A percentile compares a stretch with the other conserved stretches of the same genome.
phyloP scores from a whole-genome alignment of 2,797 vertebrate species.

The Aplochiton taeniatus region DNA sequence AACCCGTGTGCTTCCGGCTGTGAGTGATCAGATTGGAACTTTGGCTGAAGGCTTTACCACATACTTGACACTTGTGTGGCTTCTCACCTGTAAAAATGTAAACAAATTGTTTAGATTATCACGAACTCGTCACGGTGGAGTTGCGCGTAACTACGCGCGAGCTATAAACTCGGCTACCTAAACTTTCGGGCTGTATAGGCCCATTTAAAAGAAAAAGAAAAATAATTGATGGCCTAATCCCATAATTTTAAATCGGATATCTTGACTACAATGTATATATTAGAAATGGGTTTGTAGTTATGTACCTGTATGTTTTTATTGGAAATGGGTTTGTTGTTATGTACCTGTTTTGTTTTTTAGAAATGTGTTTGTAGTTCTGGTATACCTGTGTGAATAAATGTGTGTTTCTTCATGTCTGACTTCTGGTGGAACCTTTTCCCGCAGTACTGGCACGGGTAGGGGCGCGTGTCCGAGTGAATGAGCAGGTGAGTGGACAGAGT shows the following conservation, averaged over 20 bases:
- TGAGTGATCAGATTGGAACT: slow-evolving; percentile 99
- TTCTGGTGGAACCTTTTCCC: slow-evolving; percentile 99
- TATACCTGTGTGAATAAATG: slow-evolving; percentile 97
- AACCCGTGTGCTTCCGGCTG: slow-evolving; percentile 97
- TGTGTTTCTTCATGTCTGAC: slow-evolving; percentile 99
- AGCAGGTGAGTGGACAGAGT: slow-evolving; percentile 97
- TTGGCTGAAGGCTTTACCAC: slow-evolving; percentile 98
- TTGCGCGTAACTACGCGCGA: background rate
- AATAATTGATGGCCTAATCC: no score
- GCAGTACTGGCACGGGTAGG: slow-evolving; percentile 98
- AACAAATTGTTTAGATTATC: slow-evolving; percentile 10
- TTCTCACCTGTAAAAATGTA: slow-evolving; percentile 85
- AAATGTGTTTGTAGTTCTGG: background rate
- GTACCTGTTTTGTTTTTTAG: background rate
- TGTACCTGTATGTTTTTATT: slow-evolving; percentile 1
- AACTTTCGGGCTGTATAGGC: no score
- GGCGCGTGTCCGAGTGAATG: slow-evolving; percentile 97
- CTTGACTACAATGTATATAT: background rate
- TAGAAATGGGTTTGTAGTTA: background rate
- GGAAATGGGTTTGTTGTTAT: no score
- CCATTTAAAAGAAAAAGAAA: no score
- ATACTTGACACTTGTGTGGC: slow-evolving; percentile 98
- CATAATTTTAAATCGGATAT: no score
- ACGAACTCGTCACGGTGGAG: background rate
- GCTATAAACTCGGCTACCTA: background rate